Conservation (phyloP, 2,888 invertebrate genomes). For the Xestobium rufovillosum region DNA sequence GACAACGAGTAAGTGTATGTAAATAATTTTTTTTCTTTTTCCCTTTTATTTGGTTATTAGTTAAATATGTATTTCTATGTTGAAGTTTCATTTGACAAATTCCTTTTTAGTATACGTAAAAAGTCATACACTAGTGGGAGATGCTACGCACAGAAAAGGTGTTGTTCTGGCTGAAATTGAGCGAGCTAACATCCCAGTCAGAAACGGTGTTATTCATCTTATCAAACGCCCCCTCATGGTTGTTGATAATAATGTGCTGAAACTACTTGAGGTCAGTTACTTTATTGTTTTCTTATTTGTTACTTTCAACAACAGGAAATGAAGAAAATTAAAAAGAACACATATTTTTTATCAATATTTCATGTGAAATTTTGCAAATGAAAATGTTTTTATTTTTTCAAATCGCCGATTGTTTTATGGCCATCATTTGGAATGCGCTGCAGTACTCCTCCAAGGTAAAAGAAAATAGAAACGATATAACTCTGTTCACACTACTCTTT, state of each 20-base stretch:
- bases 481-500: too few relatives aligned
- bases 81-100: too few relatives aligned
- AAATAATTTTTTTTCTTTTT: not conserved
- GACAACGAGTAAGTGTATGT: constrained; percentile 50
- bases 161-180: constrained; percentile 84
- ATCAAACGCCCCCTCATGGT: constrained; percentile 88
- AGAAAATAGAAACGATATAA: too few relatives aligned
- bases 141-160: constrained; percentile 69
- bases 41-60: too few relatives aligned
- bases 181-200: constrained; percentile 83
- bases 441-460: too few relatives aligned
- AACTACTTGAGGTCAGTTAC: constrained; percentile 73
- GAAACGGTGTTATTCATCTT: constrained; percentile 87
- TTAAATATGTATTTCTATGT: too few relatives aligned
- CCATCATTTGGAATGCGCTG: constrained; percentile 32
- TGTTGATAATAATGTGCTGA: constrained; percentile 78
- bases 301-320: not conserved
- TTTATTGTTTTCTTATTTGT: constrained; percentile 6
- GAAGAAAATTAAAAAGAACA: not conserved
- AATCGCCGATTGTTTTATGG: constrained; percentile 24
- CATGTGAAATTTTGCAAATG: constrained; percentile 1
- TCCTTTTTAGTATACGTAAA: constrained; percentile 86
- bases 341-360: not conserved
- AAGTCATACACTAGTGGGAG: constrained; percentile 74
- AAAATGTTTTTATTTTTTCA: not conserved